These are phyloP conservation scores for Tympanoctomys barrerae DNA, from an alignment of 2,797 vertebrate species.

Conservation along the genomic window DNA sequence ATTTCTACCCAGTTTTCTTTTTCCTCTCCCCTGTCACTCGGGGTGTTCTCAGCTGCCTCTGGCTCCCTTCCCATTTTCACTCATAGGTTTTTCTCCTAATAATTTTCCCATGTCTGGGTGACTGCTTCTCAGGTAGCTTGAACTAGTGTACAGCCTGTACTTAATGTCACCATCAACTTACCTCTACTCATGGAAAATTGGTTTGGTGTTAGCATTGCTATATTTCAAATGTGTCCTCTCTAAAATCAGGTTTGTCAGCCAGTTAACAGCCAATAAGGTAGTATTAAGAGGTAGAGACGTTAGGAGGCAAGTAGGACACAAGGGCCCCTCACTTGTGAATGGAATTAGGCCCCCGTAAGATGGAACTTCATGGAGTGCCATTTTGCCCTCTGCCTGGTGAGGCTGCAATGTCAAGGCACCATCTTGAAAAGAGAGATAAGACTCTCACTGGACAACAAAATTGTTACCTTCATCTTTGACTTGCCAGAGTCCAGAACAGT, in stretches of 20 bases:
- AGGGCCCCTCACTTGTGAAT: not conserved
- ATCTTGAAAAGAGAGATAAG: not conserved
- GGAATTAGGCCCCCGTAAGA: not conserved
- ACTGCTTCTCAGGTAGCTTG: not conserved
- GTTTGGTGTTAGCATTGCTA: not conserved
- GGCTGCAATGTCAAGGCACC: not conserved
- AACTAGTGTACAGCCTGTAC: not conserved
- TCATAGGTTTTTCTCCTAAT: not conserved
- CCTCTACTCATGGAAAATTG: not conserved
- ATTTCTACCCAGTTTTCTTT: not conserved
- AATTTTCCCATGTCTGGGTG: not conserved
- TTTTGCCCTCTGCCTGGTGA: not conserved
- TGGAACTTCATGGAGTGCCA: not conserved
- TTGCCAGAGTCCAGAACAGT: not conserved
- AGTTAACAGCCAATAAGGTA: not conserved
- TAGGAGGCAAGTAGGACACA: not conserved
- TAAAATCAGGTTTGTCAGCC: not conserved
- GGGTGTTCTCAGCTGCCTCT: not conserved
- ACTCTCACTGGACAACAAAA: not conserved
- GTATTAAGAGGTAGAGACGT: not conserved
- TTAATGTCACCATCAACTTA: not conserved
- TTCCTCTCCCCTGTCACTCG: not conserved
- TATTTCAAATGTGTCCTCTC: not conserved
- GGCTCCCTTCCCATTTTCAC: not conserved
- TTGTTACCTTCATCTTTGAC: not conserved